Evolutionary conservation across 2,888 invertebrate genomes (phyloP).

Genomic region (Lochmaea crataegi): DNA sequence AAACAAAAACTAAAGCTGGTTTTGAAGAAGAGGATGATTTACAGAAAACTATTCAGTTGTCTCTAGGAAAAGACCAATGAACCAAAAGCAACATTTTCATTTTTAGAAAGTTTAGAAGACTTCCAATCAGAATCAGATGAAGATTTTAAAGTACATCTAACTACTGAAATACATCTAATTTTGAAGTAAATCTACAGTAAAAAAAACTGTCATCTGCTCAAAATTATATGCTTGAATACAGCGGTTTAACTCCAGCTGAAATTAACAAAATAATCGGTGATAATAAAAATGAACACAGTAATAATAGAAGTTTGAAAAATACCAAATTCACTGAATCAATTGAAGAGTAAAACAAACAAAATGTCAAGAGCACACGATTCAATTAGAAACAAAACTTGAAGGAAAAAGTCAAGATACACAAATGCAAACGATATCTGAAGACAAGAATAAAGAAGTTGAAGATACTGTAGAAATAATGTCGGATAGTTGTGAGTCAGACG

Average conservation of each 20-base stretch:
- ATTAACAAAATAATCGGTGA: slow-evolving; percentile 70
- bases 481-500: slow-evolving; percentile 50
- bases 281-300: slow-evolving; percentile 18
- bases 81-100: slow-evolving; percentile 40
- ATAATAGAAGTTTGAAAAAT: slow-evolving; percentile 20
- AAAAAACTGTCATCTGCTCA: slow-evolving; percentile 71
- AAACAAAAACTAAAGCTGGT: slow-evolving; percentile 51
- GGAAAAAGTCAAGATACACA: neutral
- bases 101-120: slow-evolving; percentile 59
- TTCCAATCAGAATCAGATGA: slow-evolving; percentile 57
- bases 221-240: slow-evolving; percentile 81
- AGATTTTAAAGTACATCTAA: slow-evolving; percentile 53
- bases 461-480: slow-evolving; percentile 48
- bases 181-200: slow-evolving; percentile 47
- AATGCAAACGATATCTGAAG: neutral
- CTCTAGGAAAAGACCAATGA: slow-evolving; percentile 66
- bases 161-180: too few relatives aligned
- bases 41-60: slow-evolving; percentile 72
- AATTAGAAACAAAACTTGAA: neutral
- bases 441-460: neutral
- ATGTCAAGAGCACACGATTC: neutral
- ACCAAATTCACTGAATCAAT: slow-evolving; percentile 3
- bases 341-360: neutral
- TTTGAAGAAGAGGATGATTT: slow-evolving; percentile 65
- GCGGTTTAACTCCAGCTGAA: slow-evolving; percentile 78